Evolutionary conservation across 2,888 invertebrate genomes (phyloP), one percentile per base, ranked within the genome.

Genomic region (Conops quadrifasciatus): DNA sequence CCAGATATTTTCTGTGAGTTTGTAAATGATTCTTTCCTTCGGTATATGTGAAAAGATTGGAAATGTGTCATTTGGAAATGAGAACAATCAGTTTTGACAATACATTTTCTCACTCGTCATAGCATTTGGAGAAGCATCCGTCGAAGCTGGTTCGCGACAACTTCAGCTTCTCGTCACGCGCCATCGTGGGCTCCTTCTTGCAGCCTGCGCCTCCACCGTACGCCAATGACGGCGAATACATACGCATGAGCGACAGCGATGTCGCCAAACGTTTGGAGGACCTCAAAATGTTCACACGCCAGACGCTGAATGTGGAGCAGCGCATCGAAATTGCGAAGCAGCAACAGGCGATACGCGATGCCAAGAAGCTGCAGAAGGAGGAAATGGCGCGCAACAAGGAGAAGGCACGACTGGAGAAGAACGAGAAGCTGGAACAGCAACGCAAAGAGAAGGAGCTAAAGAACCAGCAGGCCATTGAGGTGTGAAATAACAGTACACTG

Each of bases 81-180:
- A 56, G 1, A 49, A 51, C 43, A 16, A 36, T 16, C 26, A 19
- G 21, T 62, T 36, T 19, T 26, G 19, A 45, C 19, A 53, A n/a
- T 53, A 53, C 19, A 53, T 67, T 51, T 28, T 45, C 16, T 16
- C 75, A 74, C 73, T 72, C 74, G 74, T 85, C 86, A 28, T 87
- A 94, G 93, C 93, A 93, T 86, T 87, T 96, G 81, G 93, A 94
- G 67, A 88, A 91, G 82, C 90, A 91, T 83, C 89, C 85, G 9
- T 85, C 85, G 65, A 92, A 92, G 78, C 86, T 97, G 70, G 91
- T 91, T 2, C 89, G 92, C 26, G 95, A 96, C 75, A 94, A 97
- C 87, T 98, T 98, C 87, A 95, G 94, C 74, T 97, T 96, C 87
- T 95, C 94, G 79, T 93, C 95, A 58, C 92, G 94, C 75, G 90